Percentiles rank a stretch among this genome's conserved stretches.
These are phyloP conservation scores for Alcedo atthis DNA, from an alignment of 2,797 vertebrate genomes.

Conservation along the genomic window DNA sequence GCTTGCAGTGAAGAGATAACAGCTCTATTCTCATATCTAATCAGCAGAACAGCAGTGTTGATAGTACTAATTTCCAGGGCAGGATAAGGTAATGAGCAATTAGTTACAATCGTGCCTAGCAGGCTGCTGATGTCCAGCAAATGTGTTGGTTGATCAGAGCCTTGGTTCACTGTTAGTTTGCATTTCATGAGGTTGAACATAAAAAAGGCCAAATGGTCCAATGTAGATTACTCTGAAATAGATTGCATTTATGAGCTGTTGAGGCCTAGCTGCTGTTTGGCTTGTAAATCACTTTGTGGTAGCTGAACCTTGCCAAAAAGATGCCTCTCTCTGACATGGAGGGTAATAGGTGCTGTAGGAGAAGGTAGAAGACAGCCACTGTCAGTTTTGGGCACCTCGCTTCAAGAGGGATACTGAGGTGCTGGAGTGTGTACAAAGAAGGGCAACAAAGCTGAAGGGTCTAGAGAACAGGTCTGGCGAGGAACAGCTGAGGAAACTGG, in stretches of 20 bases:
- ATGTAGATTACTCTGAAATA: neutral
- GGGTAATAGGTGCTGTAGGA: neutral
- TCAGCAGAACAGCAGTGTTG: neutral
- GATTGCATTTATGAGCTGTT: neutral
- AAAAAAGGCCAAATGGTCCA: neutral
- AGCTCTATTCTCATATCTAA: neutral
- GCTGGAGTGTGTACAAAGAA: neutral
- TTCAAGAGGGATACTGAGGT: neutral
- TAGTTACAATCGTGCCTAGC: neutral
- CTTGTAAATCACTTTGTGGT: neutral
- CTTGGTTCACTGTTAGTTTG: neutral
- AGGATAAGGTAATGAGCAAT: neutral
- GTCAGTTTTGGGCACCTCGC: neutral
- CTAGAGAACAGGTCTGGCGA: neutral
- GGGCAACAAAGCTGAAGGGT: neutral
- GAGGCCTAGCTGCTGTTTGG: neutral
- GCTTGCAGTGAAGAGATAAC: slow-evolving; percentile 12
- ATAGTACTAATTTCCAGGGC: neutral
- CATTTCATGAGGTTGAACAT: neutral
- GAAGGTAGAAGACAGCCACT: neutral
- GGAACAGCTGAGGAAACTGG: neutral
- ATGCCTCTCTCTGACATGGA: neutral
- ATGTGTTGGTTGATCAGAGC: neutral
- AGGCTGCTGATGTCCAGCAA: neutral
- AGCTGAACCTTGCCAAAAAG: neutral